Conservation (phyloP, 2,797 vertebrate genomes). For the Geotrypetes seraphini region DNA sequence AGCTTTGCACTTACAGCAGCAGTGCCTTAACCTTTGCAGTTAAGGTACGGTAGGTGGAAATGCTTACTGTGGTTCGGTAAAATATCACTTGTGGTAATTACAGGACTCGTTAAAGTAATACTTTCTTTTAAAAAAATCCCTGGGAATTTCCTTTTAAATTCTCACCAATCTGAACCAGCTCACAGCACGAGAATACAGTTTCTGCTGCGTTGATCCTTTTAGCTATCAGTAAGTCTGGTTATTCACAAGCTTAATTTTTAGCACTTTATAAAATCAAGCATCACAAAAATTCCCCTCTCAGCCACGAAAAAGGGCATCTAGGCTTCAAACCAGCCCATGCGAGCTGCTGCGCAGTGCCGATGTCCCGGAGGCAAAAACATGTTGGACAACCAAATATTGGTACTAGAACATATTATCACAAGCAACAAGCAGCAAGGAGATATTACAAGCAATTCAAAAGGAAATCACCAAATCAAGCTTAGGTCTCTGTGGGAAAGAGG, state of each 20-base stretch:
- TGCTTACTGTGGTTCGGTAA: no score
- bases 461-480: conserved; percentile 35
- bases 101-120: no score
- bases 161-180: no score
- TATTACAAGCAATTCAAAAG: conserved; percentile 54
- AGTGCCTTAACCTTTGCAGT: no score
- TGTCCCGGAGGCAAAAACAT: conserved; percentile 10
- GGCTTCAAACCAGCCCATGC: conserved; percentile 1
- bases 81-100: no score
- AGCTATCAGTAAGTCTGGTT: conserved; percentile 15
- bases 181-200: no score
- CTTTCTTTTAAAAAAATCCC: no score
- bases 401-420: conserved; percentile 37
- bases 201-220: no score
- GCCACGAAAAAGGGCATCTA: conserved; percentile 21
- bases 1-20: no score
- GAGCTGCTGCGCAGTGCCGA: conserved; percentile 25
- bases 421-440: conserved; percentile 61
- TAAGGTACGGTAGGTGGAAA: no score
- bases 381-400: conserved; percentile 5
- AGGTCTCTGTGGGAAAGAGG: conserved; percentile 36
- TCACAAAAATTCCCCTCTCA: conserved; percentile 19
- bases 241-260: conserved; percentile 16
- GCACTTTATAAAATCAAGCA: conserved; percentile 13
- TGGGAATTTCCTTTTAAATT: no score